Conservation (phyloP, 2,113 vertebrate genomes). For the Paradisaea rubra region DNA sequence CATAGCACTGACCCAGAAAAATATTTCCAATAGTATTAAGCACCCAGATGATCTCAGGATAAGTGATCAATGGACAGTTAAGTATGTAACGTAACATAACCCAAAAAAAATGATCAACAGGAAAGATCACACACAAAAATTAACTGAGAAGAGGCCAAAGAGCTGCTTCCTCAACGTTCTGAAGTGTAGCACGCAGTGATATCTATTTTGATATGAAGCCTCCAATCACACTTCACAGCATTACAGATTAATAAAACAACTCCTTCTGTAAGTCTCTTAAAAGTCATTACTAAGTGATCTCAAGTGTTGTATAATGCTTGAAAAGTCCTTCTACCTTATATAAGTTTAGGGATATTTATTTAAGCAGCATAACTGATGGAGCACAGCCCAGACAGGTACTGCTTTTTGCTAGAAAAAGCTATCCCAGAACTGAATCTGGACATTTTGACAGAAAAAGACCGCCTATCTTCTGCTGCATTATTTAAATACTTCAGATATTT, state of each 20-base stretch:
- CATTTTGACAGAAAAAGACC: background rate
- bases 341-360: background rate
- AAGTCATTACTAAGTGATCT: conserved; percentile 33
- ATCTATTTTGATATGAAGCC: background rate
- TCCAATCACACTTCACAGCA: conserved; percentile 9
- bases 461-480: conserved; percentile 32
- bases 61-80: conserved; percentile 25
- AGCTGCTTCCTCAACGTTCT: background rate
- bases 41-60: conserved; percentile 29
- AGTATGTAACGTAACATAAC: conserved; percentile 1
- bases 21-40: conserved; percentile 32
- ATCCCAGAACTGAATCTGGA: conserved; percentile 3
- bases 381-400: background rate
- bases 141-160: background rate
- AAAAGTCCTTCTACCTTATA: conserved; percentile 7
- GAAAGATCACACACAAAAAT: conserved; percentile 41
- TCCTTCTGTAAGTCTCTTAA: conserved; percentile 1
- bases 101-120: conserved; percentile 3
- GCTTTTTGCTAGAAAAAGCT: background rate
- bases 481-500: conserved; percentile 58
- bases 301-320: conserved; percentile 12
- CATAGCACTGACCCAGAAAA: background rate
- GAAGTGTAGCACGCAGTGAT: background rate
- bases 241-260: conserved; percentile 19
- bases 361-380: background rate